Conservation (phyloP, 2,113 vertebrate species). For the Eolophus roseicapilla region DNA sequence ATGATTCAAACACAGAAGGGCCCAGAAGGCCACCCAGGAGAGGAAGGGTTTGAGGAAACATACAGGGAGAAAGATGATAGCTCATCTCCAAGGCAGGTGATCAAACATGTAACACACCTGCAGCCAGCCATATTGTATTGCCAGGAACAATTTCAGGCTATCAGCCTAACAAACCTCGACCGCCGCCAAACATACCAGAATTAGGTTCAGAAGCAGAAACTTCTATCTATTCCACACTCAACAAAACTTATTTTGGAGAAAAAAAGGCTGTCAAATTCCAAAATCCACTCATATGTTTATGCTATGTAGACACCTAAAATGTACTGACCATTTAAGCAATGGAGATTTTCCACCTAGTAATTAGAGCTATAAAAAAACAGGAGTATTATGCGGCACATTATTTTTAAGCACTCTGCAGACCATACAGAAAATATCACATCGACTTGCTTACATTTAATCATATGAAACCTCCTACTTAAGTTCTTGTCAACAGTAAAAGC, state of each 20-base stretch:
- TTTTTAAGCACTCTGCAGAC: neutral
- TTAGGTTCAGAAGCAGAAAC: neutral
- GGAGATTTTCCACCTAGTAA: neutral
- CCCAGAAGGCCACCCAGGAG: neutral
- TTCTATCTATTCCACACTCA: neutral
- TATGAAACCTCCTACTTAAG: slow-evolving; percentile 4
- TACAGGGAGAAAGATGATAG: neutral
- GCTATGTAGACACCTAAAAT: neutral
- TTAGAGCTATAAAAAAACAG: neutral
- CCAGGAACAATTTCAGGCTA: neutral
- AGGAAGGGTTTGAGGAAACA: neutral
- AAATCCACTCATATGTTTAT: neutral
- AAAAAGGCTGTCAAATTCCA: neutral
- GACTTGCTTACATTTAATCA: neutral
- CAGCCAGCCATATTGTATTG: fast-evolving
- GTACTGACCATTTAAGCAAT: neutral
- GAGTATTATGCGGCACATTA: neutral
- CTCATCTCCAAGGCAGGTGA: neutral
- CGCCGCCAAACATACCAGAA: neutral
- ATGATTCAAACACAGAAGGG: neutral
- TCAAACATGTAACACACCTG: neutral
- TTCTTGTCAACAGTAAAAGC: neutral
- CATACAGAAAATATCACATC: neutral
- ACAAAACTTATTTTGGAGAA: neutral
- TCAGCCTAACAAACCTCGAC: neutral